Evolutionary conservation across 2,797 vertebrate genomes (phyloP).

Genomic region (Antrozous pallidus): DNA sequence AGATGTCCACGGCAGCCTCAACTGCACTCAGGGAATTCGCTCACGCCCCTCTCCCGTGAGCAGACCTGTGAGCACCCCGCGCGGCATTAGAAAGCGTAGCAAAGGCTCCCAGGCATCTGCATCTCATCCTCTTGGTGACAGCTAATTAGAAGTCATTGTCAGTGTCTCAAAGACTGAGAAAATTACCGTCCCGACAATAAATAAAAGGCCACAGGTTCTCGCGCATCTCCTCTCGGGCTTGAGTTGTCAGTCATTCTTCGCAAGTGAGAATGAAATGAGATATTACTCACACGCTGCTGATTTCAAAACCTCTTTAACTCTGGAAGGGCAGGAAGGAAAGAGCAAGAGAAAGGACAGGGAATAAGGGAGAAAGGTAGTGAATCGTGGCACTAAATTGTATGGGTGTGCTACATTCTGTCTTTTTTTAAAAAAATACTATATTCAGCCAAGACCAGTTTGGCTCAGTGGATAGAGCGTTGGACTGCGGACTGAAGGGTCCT

Average conservation of each 20-base stretch:
- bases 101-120: not conserved
- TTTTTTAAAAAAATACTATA: not conserved
- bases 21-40: not conserved
- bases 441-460: no score
- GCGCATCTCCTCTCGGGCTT: not conserved
- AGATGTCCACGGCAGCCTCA: no score
- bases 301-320: not conserved
- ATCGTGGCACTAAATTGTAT: not conserved
- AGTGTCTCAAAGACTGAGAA: not conserved
- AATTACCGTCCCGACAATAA: not conserved
- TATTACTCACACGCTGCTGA: not conserved
- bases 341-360: not conserved
- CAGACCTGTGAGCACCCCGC: not conserved
- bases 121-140: not conserved
- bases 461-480: no score
- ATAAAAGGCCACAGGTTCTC: not conserved
- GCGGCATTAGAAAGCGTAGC: not conserved
- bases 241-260: not conserved
- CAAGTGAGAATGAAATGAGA: not conserved
- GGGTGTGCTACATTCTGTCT: not conserved
- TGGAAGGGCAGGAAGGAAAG: not conserved
- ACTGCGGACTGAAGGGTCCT: no score
- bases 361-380: not conserved
- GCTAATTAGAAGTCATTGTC: not conserved
- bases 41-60: not conserved